Evolutionary conservation across 2,797 vertebrate genomes (phyloP).

Genomic region (Aphelocoma californica): DNA sequence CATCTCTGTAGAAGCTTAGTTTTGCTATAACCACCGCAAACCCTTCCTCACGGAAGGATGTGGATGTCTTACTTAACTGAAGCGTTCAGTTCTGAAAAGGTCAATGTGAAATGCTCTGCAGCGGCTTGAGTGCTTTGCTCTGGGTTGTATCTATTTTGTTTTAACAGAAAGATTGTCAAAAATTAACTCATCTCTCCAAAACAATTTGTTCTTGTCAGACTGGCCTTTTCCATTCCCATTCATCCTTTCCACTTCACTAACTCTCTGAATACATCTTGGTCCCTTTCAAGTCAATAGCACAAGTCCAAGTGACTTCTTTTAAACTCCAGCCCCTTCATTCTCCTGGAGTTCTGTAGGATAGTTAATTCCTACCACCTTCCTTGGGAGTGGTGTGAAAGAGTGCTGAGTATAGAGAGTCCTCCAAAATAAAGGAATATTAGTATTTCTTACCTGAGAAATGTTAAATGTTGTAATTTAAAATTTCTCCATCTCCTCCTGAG

Average conservation of each 20-base stretch:
- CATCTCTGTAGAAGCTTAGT: neutral
- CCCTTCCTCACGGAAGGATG: neutral
- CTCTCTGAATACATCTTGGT: neutral
- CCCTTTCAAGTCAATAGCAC: neutral
- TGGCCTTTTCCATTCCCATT: slow-evolving; percentile 58
- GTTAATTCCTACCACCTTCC: neutral
- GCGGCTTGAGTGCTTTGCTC: slow-evolving; percentile 25
- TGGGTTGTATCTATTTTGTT: slow-evolving; percentile 59
- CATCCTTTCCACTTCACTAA: slow-evolving; percentile 16
- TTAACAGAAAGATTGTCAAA: slow-evolving; percentile 59
- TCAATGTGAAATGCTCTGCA: slow-evolving; percentile 29
- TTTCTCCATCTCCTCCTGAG: slow-evolving; percentile 10
- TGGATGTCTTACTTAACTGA: slow-evolving; percentile 48
- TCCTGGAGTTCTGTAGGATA: neutral
- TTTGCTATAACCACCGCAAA: neutral
- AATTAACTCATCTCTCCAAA: slow-evolving; percentile 64
- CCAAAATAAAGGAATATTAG: neutral
- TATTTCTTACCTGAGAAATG: slow-evolving; percentile 25
- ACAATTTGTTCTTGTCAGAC: slow-evolving; percentile 57
- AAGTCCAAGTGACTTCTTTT: neutral
- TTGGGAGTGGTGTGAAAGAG: neutral
- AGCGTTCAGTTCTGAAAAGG: slow-evolving; percentile 42
- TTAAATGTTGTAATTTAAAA: slow-evolving; percentile 36
- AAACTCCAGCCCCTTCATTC: neutral
- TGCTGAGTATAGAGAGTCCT: neutral